These are phyloP conservation scores for Rhinolophus ferrumequinum DNA, from an alignment of 2,113 vertebrate species.

Conservation along the genomic window DNA sequence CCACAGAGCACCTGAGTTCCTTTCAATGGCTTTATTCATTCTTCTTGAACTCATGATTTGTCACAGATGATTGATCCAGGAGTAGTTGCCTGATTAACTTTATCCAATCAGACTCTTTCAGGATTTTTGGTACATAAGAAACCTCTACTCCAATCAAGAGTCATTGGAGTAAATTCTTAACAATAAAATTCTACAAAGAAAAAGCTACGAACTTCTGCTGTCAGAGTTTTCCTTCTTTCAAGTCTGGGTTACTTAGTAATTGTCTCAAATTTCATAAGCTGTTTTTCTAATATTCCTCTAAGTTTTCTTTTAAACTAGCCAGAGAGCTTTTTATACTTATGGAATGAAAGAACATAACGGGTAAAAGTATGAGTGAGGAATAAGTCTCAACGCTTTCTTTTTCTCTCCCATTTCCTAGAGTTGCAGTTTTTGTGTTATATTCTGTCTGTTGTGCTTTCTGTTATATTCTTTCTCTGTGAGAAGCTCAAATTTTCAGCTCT, in stretches of 20 bases:
- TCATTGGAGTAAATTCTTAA: background rate
- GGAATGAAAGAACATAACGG: background rate
- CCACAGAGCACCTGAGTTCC: background rate
- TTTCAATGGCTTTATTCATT: background rate
- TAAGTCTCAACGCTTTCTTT: background rate
- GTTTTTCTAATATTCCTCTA: background rate
- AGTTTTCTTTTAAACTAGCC: constrained; percentile 22
- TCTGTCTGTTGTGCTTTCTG: background rate
- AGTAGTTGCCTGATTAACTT: background rate
- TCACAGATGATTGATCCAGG: background rate
- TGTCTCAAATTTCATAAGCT: constrained; percentile 46
- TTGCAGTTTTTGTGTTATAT: background rate
- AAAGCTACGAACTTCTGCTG: background rate
- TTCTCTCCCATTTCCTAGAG: background rate
- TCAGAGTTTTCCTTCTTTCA: background rate
- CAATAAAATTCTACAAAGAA: background rate
- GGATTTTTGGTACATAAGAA: background rate
- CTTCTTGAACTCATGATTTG: background rate
- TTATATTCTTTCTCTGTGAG: background rate
- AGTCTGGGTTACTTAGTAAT: background rate
- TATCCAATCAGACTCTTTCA: background rate
- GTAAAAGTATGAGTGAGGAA: background rate
- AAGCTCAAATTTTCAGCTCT: constrained; percentile 29
- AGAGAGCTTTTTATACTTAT: background rate
- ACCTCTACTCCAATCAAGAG: background rate